Evolutionary conservation across 2,888 invertebrate species (phyloP).

Genomic region (Nomada lathburiana): DNA sequence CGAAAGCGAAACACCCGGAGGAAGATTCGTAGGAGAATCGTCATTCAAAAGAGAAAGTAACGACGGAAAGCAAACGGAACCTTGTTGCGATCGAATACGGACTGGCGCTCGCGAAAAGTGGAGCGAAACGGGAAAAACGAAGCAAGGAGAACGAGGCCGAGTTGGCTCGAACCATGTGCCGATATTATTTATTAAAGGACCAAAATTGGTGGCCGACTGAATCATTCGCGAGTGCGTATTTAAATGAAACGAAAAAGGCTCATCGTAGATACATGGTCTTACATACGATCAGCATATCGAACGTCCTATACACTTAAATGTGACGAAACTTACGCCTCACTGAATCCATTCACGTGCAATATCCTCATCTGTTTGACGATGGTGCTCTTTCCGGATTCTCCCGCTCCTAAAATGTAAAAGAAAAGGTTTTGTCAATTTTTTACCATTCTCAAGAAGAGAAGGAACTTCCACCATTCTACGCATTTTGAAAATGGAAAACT

Average conservation of each 20-base stretch:
- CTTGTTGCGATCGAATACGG: too few relatives aligned
- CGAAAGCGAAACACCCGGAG: neutral
- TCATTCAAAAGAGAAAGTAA: neutral
- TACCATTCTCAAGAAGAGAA: neutral
- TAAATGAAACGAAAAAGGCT: conserved; percentile 7
- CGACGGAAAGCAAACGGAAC: neutral
- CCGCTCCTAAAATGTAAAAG: conserved; percentile 89
- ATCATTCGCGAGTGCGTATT: conserved; percentile 48
- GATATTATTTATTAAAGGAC: conserved; percentile 50
- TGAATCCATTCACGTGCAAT: conserved; percentile 99
- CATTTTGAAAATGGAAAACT: neutral
- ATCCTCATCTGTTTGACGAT: conserved; percentile 99
- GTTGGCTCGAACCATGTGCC: conserved; percentile 62
- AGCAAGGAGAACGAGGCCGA: conserved; percentile 4
- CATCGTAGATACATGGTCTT: conserved; percentile 1
- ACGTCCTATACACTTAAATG: too few relatives aligned
- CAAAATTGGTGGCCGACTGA: conserved; percentile 44
- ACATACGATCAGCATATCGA: neutral
- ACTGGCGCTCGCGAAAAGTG: neutral
- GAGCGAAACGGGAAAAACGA: neutral
- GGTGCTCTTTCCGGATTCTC: conserved; percentile 99
- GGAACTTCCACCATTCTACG: neutral
- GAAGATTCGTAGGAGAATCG: neutral
- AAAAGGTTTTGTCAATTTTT: neutral
- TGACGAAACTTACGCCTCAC: conserved; percentile 90